Evolutionary conservation across 2,113 vertebrate genomes (phyloP).

Genomic region (Leptobrachium ailaonicum): DNA sequence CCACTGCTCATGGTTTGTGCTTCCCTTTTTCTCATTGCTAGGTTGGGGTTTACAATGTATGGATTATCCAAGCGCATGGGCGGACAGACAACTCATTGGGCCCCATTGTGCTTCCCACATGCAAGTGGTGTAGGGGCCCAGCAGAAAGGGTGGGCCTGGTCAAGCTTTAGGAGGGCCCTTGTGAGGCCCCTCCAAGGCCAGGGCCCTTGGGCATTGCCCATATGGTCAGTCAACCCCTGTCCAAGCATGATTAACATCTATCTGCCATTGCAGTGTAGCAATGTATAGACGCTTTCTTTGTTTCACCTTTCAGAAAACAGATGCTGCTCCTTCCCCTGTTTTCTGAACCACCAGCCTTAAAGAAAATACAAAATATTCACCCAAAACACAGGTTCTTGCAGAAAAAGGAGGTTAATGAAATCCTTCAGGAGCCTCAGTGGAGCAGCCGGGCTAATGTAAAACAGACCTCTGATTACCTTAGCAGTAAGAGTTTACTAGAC

Average conservation of each 20-base stretch:
- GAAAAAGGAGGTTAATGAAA: conserved; percentile 30
- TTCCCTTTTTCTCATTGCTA: no score
- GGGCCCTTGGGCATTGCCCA: no score
- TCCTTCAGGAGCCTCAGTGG: conserved; percentile 40
- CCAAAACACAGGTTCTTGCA: conserved; percentile 33
- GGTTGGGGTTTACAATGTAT: no score
- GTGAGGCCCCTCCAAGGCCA: no score
- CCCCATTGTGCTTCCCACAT: no score
- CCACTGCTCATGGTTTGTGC: no score
- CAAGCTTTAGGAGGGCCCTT: no score
- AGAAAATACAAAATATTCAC: conserved; percentile 11
- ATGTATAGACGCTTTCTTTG: not conserved
- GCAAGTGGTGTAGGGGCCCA: no score
- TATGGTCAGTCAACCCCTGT: no score
- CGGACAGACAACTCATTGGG: no score
- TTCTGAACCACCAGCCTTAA: conserved; percentile 3
- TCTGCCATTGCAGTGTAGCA: not conserved
- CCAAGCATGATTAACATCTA: not conserved
- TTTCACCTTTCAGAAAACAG: not conserved
- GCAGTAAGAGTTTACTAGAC: conserved; percentile 42
- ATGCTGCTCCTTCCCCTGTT: not conserved
- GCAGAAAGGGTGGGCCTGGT: no score
- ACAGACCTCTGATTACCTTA: conserved; percentile 45
- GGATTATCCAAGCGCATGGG: no score
- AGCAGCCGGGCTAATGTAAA: conserved; percentile 44